Conservation (phyloP, 2,113 vertebrate genomes). For the Micromys minutus region DNA sequence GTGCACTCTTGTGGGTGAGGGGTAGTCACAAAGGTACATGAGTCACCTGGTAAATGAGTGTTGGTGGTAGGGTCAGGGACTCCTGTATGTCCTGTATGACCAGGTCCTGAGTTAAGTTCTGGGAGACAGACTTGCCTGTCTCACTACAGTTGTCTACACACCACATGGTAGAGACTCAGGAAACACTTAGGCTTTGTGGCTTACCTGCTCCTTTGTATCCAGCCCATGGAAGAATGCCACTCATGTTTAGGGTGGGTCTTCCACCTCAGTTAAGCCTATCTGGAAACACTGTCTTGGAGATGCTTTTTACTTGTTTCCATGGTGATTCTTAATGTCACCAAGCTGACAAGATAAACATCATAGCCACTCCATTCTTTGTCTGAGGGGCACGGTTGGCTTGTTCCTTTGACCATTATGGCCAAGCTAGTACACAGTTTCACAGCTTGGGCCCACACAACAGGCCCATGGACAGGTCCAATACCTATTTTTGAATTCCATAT, state of each 20-base stretch:
- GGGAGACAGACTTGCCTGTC: neutral
- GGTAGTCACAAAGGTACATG: neutral
- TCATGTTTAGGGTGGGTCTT: neutral
- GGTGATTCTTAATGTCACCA: neutral
- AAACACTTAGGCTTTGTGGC: neutral
- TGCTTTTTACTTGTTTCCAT: neutral
- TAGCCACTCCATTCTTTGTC: neutral
- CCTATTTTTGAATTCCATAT: neutral
- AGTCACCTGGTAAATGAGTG: neutral
- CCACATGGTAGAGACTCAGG: neutral
- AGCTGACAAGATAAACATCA: neutral
- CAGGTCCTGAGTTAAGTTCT: neutral
- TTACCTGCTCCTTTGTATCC: neutral
- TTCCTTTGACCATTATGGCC: neutral
- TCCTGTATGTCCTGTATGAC: neutral
- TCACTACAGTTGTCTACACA: neutral
- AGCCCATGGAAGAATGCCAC: neutral
- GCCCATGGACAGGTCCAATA: neutral
- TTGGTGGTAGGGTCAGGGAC: neutral
- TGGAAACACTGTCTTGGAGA: neutral
- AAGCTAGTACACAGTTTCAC: neutral
- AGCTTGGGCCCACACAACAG: neutral
- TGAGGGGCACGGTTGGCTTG: neutral
- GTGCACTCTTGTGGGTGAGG: fast-evolving
- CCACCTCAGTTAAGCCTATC: neutral